Evolutionary conservation across 1,140 invertebrate species (phyloP).

Genomic region (Drosophila virilis): DNA sequence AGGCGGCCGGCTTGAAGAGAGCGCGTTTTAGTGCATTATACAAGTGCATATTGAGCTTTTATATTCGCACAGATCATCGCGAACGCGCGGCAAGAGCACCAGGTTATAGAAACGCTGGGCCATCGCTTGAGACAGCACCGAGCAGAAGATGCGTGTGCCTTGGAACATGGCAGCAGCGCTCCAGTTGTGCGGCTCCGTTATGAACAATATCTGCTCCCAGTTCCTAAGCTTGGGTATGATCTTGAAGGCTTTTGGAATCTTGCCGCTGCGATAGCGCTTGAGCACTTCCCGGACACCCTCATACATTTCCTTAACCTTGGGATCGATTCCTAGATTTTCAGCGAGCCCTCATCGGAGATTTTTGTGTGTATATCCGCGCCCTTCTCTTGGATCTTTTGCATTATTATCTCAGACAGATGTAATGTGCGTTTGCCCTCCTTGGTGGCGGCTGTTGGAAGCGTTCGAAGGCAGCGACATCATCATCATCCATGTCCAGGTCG

Average conservation of each 20-base stretch:
- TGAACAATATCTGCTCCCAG: conserved; percentile 98
- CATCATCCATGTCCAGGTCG: conserved; percentile 91
- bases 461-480: conserved; percentile 94
- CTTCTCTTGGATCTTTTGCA: conserved; percentile 96
- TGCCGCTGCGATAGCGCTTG: conserved; percentile 96
- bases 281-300: conserved; percentile 95
- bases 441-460: conserved; percentile 91
- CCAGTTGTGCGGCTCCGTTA: conserved; percentile 93
- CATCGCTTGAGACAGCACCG: conserved; percentile 98
- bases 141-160: conserved; percentile 92
- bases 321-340: conserved; percentile 93
- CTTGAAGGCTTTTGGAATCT: conserved; percentile 99
- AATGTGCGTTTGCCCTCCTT: conserved; percentile 86
- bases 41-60: conserved; percentile 98
- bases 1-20: conserved; percentile 98
- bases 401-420: conserved; percentile 95
- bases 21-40: conserved; percentile 97
- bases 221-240: conserved; percentile 96
- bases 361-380: conserved; percentile 94
- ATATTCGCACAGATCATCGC: conserved; percentile 98
- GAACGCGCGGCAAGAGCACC: conserved; percentile 94
- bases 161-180: conserved; percentile 97
- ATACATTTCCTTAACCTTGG: conserved; percentile 92
- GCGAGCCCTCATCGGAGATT: conserved; percentile 90
- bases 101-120: conserved; percentile 98